Conservation (phyloP, 2,113 vertebrate genomes). For the Ploceus nigricollis region DNA sequence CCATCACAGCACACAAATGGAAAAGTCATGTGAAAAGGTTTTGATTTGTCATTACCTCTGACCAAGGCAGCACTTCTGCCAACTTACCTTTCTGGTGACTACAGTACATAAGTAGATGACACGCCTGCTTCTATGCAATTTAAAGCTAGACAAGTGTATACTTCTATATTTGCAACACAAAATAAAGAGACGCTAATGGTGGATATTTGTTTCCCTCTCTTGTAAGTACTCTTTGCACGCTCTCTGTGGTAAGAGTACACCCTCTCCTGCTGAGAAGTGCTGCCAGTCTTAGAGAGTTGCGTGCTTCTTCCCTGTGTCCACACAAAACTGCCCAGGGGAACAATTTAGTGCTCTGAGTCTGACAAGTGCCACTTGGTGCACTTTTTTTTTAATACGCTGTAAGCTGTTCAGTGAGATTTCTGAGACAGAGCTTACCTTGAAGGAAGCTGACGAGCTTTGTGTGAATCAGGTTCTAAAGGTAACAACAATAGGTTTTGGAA, state of each 20-base stretch:
- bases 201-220: not conserved
- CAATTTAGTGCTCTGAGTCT: not conserved
- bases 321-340: not conserved
- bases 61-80: not conserved
- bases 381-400: not conserved
- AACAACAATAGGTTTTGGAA: not conserved
- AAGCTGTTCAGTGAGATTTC: not conserved
- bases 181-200: constrained; percentile 63
- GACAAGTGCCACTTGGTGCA: not conserved
- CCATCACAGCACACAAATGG: not conserved
- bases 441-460: not conserved
- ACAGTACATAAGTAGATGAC: not conserved
- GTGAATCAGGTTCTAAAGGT: not conserved
- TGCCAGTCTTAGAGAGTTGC: not conserved
- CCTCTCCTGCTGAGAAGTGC: not conserved
- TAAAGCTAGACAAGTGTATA: constrained; percentile 44
- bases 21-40: not conserved
- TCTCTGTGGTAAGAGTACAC: not conserved
- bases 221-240: not conserved
- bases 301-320: not conserved
- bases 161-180: constrained; percentile 58
- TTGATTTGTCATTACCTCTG: not conserved
- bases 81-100: not conserved
- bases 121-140: constrained; percentile 70
- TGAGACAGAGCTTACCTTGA: not conserved